Percentiles rank a stretch among this genome's conserved stretches.
These are phyloP conservation scores for Dysdera silvatica DNA, from an alignment of 1,140 invertebrate genomes.

Conservation along the genomic window DNA sequence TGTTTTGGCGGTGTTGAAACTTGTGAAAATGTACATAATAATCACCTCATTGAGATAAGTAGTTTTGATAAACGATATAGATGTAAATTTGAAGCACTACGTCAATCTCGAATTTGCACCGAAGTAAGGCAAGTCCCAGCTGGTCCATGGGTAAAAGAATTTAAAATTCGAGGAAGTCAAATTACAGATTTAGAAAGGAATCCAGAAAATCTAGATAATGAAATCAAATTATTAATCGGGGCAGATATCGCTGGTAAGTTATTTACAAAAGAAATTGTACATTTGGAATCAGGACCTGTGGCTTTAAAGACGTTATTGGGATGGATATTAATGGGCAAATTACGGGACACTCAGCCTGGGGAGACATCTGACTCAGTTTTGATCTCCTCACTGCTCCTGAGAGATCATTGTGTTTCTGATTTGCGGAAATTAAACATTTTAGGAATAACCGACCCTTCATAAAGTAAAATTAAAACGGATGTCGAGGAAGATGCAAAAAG, in stretches of 20 bases:
- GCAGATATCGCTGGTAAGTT: constrained; percentile 13
- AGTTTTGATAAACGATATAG: constrained; percentile 2
- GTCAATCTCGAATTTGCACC: constrained; percentile 1
- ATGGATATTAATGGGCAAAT: constrained; percentile 7
- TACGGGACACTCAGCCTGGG: not conserved
- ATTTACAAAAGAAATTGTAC: constrained; percentile 3
- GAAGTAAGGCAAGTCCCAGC: not conserved
- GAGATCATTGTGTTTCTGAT: not conserved
- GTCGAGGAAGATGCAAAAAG: not conserved
- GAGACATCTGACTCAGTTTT: not conserved
- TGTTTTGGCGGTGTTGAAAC: constrained; percentile 8
- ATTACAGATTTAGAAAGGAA: not conserved
- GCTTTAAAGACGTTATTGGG: not conserved
- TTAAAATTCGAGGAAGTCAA: not conserved
- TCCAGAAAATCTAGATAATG: not conserved
- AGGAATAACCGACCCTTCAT: constrained; percentile 1
- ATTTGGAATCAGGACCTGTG: not conserved
- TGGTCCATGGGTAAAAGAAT: not conserved
- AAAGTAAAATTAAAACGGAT: not conserved
- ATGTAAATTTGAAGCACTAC: constrained; percentile 6
- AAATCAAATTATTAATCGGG: constrained; percentile 12
- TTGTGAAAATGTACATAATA: not conserved
- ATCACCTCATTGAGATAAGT: not conserved
- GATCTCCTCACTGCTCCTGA: not conserved
- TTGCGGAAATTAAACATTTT: not conserved